These are phyloP conservation scores for Nephrotoma guestfalica DNA, from an alignment of 2,888 invertebrate species.

Conservation along the genomic window DNA sequence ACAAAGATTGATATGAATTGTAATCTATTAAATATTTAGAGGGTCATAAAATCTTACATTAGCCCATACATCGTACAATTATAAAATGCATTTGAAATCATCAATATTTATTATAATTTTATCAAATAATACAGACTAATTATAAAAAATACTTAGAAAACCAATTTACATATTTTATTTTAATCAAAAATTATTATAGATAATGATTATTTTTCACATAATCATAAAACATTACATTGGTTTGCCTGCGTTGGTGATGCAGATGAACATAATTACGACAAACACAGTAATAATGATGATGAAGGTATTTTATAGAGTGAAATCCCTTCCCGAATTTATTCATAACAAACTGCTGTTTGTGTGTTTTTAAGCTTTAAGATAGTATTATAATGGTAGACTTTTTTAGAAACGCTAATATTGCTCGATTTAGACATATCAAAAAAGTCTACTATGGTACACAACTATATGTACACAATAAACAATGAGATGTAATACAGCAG, in stretches of 20 bases:
- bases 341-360: not conserved
- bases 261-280: not conserved
- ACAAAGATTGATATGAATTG: no score
- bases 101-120: not conserved
- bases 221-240: not conserved
- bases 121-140: not conserved
- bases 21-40: no score
- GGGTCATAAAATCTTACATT: no score
- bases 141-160: not conserved
- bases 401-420: no score
- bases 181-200: not conserved
- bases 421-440: no score
- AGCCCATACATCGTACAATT: no score
- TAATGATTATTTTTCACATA: not conserved
- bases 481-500: no score
- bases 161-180: not conserved
- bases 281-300: not conserved
- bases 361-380: not conserved
- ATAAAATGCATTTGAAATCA: not conserved
- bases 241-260: not conserved
- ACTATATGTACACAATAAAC: no score
- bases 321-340: not conserved
- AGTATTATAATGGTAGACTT: no score
- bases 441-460: no score
- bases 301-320: not conserved